Evolutionary conservation across 2,888 invertebrate species (phyloP).

Genomic region (Dorcus hopei): DNA sequence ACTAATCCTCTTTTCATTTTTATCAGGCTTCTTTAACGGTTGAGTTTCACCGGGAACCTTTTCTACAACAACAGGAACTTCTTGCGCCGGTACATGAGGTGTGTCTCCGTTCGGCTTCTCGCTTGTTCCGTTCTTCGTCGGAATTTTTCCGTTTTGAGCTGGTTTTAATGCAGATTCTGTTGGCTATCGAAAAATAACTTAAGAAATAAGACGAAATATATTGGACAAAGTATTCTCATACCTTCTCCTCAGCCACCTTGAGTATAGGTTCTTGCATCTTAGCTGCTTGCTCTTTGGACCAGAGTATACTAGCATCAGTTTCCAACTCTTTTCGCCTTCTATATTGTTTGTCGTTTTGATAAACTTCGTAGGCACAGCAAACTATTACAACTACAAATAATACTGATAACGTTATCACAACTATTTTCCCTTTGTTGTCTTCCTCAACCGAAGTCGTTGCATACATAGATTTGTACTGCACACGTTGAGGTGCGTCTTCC

Average conservation of each 20-base stretch:
- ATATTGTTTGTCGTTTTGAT: constrained; percentile 71
- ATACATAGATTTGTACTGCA: constrained; percentile 72
- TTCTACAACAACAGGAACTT: constrained; percentile 4
- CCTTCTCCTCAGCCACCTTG: constrained; percentile 6
- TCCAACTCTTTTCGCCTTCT: constrained; percentile 69
- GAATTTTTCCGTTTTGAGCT: constrained; percentile 43
- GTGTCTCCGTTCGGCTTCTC: constrained; percentile 42
- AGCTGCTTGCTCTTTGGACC: constrained; percentile 71
- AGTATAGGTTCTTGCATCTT: constrained; percentile 41
- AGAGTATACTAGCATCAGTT: constrained; percentile 71
- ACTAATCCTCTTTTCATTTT: constrained; percentile 45
- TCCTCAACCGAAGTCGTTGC: constrained; percentile 73
- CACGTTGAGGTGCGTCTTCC: constrained; percentile 75
- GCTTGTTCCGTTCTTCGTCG: constrained; percentile 33
- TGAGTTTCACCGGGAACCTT: constrained; percentile 34
- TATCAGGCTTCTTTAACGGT: constrained; percentile 11
- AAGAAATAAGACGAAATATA: neutral
- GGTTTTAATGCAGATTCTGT: constrained; percentile 15
- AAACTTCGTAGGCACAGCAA: constrained; percentile 69
- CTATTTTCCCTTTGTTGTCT: constrained; percentile 72
- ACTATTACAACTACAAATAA: constrained; percentile 70
- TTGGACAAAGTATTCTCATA: neutral
- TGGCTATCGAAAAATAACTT: neutral
- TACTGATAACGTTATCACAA: constrained; percentile 74
- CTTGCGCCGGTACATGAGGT: constrained; percentile 35